These are phyloP conservation scores for Drosophila insularis DNA, from an alignment of 1,140 invertebrate genomes.

Conservation along the genomic window DNA sequence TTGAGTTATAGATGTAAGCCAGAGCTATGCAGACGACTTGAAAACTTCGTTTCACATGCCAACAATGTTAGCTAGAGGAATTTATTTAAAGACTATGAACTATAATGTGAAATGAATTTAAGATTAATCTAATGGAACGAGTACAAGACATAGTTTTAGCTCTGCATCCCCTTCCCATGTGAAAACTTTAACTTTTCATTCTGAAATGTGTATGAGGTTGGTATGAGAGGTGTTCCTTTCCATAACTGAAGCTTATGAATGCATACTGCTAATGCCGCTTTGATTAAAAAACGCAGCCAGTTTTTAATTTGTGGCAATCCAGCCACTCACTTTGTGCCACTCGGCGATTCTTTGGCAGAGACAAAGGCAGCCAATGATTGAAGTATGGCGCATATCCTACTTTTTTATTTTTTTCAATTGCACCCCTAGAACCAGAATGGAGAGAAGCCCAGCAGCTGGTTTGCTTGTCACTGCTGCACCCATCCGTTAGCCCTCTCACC, in stretches of 20 bases:
- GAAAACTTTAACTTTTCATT: neutral
- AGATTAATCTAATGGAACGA: neutral
- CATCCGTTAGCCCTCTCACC: conserved; percentile 12
- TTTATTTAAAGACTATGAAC: neutral
- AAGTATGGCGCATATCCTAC: conserved; percentile 68
- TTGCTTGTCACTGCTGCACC: conserved; percentile 48
- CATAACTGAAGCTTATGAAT: conserved; percentile 23
- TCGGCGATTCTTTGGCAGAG: conserved; percentile 58
- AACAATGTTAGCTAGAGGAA: neutral
- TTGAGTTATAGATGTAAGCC: conserved; percentile 8
- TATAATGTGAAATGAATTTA: neutral
- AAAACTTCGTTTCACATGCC: neutral
- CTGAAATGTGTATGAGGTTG: conserved; percentile 28
- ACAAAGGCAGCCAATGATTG: conserved; percentile 79
- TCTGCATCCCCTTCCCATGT: neutral
- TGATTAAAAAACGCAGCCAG: conserved; percentile 76
- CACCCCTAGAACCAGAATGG: conserved; percentile 38
- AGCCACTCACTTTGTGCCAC: conserved; percentile 35
- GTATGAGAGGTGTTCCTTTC: neutral
- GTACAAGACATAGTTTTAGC: neutral
- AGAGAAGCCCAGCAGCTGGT: conserved; percentile 4
- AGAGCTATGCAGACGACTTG: neutral
- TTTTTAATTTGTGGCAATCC: conserved; percentile 76
- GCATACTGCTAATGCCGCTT: conserved; percentile 66
- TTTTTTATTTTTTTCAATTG: conserved; percentile 64